Evolutionary conservation across 2,888 invertebrate genomes (phyloP).

Genomic region (Leucania comma): DNA sequence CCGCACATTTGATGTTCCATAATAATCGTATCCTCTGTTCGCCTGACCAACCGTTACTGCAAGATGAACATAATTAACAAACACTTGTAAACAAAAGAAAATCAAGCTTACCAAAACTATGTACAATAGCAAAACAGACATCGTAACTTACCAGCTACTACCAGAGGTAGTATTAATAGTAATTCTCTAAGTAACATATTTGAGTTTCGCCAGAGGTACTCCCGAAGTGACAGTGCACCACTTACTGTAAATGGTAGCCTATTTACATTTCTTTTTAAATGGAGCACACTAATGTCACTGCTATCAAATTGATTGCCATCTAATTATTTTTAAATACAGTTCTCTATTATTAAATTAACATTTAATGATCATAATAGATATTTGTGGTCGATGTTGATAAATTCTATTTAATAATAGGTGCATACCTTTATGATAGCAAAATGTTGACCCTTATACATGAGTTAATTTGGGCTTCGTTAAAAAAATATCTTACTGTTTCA

Average conservation of each 20-base stretch:
- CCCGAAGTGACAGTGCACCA: constrained; percentile 16
- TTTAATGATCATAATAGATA: constrained; percentile 38
- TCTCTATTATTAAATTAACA: constrained; percentile 52
- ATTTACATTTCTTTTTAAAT: constrained; percentile 37
- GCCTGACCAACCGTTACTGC: constrained; percentile 30
- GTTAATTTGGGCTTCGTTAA: background rate
- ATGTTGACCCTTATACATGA: background rate
- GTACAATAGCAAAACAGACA: constrained; percentile 36
- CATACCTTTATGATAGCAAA: background rate
- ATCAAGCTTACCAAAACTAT: constrained; percentile 20
- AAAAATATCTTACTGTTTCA: too few species aligned
- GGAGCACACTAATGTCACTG: constrained; percentile 32
- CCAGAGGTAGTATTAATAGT: constrained; percentile 66
- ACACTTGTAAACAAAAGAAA: constrained; percentile 22
- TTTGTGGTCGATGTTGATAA: constrained; percentile 12
- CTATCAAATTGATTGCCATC: constrained; percentile 29
- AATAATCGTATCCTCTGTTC: constrained; percentile 51
- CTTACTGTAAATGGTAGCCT: constrained; percentile 20
- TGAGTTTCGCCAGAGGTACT: constrained; percentile 26
- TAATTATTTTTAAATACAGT: constrained; percentile 51
- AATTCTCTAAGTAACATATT: constrained; percentile 63
- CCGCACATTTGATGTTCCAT: constrained; percentile 64
- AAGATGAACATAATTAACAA: constrained; percentile 38
- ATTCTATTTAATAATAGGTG: background rate
- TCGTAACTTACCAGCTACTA: constrained; percentile 71